A percentile compares a stretch with the other conserved stretches of the same genome.
Conservation (phyloP, 2,113 vertebrate genomes). For the Phalacrocorax aristotelis region DNA sequence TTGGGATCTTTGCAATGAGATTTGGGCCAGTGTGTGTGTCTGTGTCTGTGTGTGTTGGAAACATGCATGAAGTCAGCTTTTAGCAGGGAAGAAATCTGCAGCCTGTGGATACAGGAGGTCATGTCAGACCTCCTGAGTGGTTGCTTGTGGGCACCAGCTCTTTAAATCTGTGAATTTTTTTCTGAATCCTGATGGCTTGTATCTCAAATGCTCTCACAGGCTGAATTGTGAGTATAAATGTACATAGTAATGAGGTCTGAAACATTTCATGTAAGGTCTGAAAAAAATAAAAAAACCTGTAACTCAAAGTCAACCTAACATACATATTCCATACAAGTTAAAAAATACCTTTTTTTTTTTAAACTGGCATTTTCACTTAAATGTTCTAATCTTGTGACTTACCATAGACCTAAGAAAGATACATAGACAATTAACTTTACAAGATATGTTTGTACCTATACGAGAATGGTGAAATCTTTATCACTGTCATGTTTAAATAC, state of each 20-base stretch:
- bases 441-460: neutral
- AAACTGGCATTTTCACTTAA: neutral
- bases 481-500: neutral
- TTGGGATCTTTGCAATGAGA: neutral
- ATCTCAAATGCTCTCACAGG: neutral
- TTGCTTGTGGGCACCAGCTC: neutral
- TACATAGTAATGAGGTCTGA: neutral
- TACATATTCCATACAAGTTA: neutral
- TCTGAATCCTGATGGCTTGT: neutral
- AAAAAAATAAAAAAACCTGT: neutral
- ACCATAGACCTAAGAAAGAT: neutral
- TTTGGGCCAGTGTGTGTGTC: neutral
- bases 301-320: neutral
- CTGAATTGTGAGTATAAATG: neutral
- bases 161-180: neutral
- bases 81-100: neutral
- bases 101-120: neutral
- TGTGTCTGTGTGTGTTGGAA: neutral
- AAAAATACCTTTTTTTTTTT: neutral
- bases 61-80: neutral
- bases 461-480: neutral
- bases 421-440: neutral
- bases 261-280: neutral
- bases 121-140: neutral
- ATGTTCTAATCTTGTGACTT: neutral